Evolutionary conservation across 1,140 invertebrate species (phyloP).

Genomic region (Sitophilus oryzae): DNA sequence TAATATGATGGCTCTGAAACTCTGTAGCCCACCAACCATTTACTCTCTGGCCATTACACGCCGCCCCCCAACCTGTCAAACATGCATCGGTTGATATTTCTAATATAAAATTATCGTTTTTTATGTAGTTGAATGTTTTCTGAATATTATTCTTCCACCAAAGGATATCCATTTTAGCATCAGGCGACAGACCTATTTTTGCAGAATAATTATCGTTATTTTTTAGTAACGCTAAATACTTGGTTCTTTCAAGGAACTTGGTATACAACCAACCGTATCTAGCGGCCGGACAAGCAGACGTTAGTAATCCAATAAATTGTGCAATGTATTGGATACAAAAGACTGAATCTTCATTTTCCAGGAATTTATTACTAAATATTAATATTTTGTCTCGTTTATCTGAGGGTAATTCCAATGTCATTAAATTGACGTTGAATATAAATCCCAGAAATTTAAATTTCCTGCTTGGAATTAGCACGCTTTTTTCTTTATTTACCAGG

Average conservation of each 20-base stretch:
- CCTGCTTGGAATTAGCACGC: slow-evolving; percentile 20
- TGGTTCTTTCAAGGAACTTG: slow-evolving; percentile 20
- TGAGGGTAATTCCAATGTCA: no score
- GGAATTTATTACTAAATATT: no score
- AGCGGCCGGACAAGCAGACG: no score
- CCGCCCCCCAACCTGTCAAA: slow-evolving; percentile 32
- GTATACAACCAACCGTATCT: no score
- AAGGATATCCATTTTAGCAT: slow-evolving; percentile 21
- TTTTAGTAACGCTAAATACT: slow-evolving; percentile 3
- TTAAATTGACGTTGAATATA: slow-evolving; percentile 24
- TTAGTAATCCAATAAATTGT: no score
- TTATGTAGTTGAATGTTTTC: slow-evolving; percentile 1
- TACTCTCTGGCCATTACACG: slow-evolving; percentile 21
- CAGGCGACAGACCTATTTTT: slow-evolving; percentile 24
- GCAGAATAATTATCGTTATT: slow-evolving; percentile 23
- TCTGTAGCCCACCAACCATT: slow-evolving; percentile 27
- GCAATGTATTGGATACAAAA: no score
- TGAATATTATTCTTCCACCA: slow-evolving; percentile 28
- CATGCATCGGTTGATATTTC: slow-evolving; percentile 36
- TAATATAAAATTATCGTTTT: slow-evolving; percentile 17
- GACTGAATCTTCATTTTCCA: no score
- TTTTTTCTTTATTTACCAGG: slow-evolving; percentile 30
- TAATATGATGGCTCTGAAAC: background rate
- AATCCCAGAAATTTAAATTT: slow-evolving; percentile 29
- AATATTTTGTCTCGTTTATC: no score